A percentile compares a stretch with the other conserved stretches of the same genome.
phyloP scores from a whole-genome alignment of 2,797 vertebrate species.

The Phalloptychus januarius region DNA sequence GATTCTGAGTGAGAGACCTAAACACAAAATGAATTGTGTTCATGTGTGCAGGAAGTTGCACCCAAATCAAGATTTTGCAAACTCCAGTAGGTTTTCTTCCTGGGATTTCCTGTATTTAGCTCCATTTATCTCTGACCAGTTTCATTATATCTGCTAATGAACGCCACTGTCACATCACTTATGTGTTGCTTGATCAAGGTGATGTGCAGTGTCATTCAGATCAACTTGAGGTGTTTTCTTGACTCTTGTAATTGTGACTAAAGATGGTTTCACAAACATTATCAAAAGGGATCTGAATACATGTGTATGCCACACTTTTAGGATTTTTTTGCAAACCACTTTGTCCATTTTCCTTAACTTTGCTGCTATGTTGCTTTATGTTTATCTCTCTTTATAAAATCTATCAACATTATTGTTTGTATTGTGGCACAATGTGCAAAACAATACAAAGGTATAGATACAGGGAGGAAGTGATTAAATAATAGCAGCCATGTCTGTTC shows the following conservation, averaged over 20 bases:
- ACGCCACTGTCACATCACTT: not conserved
- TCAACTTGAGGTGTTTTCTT: not conserved
- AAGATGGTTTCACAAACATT: too few relatives aligned
- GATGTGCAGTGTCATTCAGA: not conserved
- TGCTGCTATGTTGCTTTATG: not conserved
- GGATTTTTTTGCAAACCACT: not conserved
- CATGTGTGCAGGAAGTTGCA: not conserved
- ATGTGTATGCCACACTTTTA: too few relatives aligned
- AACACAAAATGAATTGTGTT: not conserved
- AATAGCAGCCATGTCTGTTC: constrained; percentile 69
- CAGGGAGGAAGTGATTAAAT: not conserved
- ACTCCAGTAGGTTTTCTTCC: not conserved
- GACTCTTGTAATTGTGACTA: too few relatives aligned
- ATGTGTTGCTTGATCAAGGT: not conserved
- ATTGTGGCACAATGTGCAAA: not conserved
- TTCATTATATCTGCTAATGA: not conserved
- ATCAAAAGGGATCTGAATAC: too few relatives aligned
- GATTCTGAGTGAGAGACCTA: not conserved
- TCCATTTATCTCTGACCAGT: not conserved
- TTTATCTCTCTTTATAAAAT: not conserved
- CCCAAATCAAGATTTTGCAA: not conserved
- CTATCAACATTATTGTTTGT: not conserved
- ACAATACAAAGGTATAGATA: not conserved
- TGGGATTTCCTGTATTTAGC: not conserved
- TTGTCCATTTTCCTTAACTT: not conserved